A percentile compares a stretch with the other conserved stretches of the same genome.
phyloP scores from a whole-genome alignment of 2,888 invertebrate genomes.

The Drosophila engyochracea region DNA sequence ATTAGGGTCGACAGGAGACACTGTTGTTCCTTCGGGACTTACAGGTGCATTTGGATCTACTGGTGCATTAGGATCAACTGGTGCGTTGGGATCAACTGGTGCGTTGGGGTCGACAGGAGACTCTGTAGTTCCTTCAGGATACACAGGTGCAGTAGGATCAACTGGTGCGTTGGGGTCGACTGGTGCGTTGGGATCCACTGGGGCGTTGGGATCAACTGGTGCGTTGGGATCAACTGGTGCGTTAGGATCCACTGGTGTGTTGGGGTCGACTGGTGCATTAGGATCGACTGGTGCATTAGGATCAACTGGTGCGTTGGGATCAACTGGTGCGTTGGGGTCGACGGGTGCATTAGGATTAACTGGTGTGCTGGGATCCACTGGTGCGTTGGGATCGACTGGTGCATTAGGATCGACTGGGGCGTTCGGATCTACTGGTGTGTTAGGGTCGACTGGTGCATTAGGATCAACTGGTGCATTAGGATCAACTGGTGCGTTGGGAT shows the following conservation, averaged over 20 bases:
- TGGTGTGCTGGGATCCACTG: too few species aligned
- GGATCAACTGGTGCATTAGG: slow-evolving; percentile 15
- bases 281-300: not conserved
- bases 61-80: rapidly evolving
- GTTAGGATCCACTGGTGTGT: rapidly evolving
- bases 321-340: not conserved
- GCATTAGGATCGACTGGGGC: slow-evolving; percentile 28
- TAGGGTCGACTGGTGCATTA: not conserved
- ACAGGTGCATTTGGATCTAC: rapidly evolving
- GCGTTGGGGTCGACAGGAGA: slow-evolving; percentile 29
- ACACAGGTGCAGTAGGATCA: slow-evolving; percentile 32
- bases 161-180: slow-evolving; percentile 32
- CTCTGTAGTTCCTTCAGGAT: too few species aligned
- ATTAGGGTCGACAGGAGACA: not conserved
- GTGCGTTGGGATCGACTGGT: slow-evolving; percentile 7
- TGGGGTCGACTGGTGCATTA: slow-evolving; percentile 5
- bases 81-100: not conserved
- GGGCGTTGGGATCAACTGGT: slow-evolving; percentile 22
- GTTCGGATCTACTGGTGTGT: too few species aligned
- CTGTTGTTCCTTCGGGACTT: not conserved
- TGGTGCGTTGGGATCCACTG: slow-evolving; percentile 22
- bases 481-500: slow-evolving; percentile 29
- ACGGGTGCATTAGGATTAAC: too few species aligned
- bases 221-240: slow-evolving; percentile 7
- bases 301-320: slow-evolving; percentile 9